Base-by-base conservation (phyloP, 2,888 invertebrate genomes). In the Poecilus cupreus region DNA sequence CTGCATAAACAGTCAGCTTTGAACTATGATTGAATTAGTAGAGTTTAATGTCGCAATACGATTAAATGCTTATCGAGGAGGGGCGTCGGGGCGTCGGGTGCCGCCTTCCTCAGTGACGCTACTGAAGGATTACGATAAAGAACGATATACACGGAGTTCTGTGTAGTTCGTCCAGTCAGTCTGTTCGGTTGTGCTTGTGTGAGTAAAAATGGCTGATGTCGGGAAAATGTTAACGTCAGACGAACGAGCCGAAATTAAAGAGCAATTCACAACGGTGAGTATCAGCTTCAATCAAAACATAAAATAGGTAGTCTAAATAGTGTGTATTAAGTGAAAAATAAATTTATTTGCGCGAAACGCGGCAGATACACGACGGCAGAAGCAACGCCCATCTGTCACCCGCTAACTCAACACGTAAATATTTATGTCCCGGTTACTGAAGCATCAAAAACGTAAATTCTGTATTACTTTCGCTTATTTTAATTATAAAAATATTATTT, bases 191-290 rank as follows among this genome's bases (percentile, higher is more conserved):
- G 54, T 70, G 70, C 13, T 64, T 54, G 77, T 77, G 54, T 32
- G 26, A 32, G 46, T 46, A 57, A 81, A 80, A 49, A 81, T 81
- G 80, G 80, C 80, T 75, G 80, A 81, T 57, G 18, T 74, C 16
- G 60, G 80, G 11, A 80, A 70, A 74, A 91, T 91, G 89, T 89
- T 94, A 87, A 92, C 92, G 82, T 91, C 91, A 82, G 95, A 95
- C 87, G 95, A 95, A 90, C 91, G 92, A 86, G 90, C 92, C 83
- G 96, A 96, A 90, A 93, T 96, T 86, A 91, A 92, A 87, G 95
- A 95, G 90, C 94, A 94, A 88, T 95, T 95, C 88, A 91, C 91
- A 85, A 92, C 93, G 91, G 95, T 95, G 91, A 91, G 91, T 90
- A 83, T 74, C 60, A 83, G 74, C 70, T 11, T 77, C 70, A 20